Base-by-base conservation (phyloP, 2,888 invertebrate species). In the Ctena decussata region DNA sequence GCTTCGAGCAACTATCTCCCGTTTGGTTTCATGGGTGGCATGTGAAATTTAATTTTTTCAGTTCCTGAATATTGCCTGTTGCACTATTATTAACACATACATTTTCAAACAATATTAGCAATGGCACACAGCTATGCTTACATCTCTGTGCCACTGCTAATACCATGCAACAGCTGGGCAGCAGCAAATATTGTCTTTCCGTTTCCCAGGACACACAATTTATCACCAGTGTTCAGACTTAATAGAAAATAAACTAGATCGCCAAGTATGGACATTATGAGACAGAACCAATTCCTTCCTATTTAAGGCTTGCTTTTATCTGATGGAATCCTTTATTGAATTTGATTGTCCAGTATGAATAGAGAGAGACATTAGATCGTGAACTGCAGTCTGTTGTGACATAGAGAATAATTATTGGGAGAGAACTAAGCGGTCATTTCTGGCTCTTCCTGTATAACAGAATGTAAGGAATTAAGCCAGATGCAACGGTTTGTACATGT, bases 191-290 rank as follows among this genome's bases (percentile, higher is more conserved):
- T 60, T 60, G 27, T 30, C 5, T 30, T 60, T 6, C 27, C 60
- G 27, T 60, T 30, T 60, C 60, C 18, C 60, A 6, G 18, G 60
- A 60, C 27, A 60, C 60, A 18, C 60, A 60, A 60, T 60, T 30
- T 60, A 60, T 60, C 60, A 60, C 60, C 60, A 60, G 6, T 60
- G 60, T 60, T 30, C 60, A 60, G 60, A 60, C 60, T 3, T 60
- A 60, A 60, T 60, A 60, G 60, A 60, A 60, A 60, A 60, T 60
- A 60, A 60, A 60, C 60, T 30, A 30, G 60, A 60, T 60, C 24
- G 60, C 27, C 30, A 5, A 27, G 30, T 60, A 60, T 30, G 6
- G 30, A 30, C 60, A 18, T 6, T 60, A 60, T 30, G 60, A 60
- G 60, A 60, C 27, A 60, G 60, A 30, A 60, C 8, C 27, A 60